Evolutionary conservation across 2,888 invertebrate species (phyloP).

Genomic region (Drosophila cognata): DNA sequence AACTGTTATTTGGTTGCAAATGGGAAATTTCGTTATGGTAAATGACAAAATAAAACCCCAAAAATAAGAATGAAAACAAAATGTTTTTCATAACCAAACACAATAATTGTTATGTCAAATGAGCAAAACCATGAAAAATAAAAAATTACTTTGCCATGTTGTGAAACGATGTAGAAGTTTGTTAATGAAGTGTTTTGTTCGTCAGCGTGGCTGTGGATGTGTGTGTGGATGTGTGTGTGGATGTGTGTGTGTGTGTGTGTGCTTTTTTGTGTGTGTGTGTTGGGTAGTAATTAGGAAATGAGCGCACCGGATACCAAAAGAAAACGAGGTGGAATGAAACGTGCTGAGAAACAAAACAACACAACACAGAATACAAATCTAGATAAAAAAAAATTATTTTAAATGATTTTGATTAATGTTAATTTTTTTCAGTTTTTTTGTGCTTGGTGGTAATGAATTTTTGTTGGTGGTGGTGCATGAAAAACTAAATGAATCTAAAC

Average conservation of each 20-base stretch:
- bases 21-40: slow-evolving; percentile 28
- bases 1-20: slow-evolving; percentile 42
- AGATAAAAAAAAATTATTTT: slow-evolving; percentile 19
- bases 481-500: slow-evolving; percentile 62
- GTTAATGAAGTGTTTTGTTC: slow-evolving; percentile 35
- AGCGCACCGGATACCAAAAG: slow-evolving; percentile 28
- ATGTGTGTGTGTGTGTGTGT: not conserved
- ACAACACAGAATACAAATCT: slow-evolving; percentile 33
- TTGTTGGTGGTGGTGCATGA: slow-evolving; percentile 36
- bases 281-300: slow-evolving; percentile 32
- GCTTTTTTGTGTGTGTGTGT: not conserved
- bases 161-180: slow-evolving; percentile 20
- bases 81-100: slow-evolving; percentile 14
- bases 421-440: slow-evolving; percentile 7
- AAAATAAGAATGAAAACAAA: slow-evolving; percentile 6
- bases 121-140: slow-evolving; percentile 15
- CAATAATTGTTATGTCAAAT: slow-evolving; percentile 34
- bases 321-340: slow-evolving; percentile 31
- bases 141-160: not conserved
- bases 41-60: slow-evolving; percentile 14
- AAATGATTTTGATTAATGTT: slow-evolving; percentile 6
- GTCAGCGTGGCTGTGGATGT: not conserved
- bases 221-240: not conserved
- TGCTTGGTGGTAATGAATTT: slow-evolving; percentile 20
- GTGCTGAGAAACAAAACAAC: slow-evolving; percentile 44